phyloP scores from a whole-genome alignment of 2,888 invertebrate genomes.

The Trissoscelio sp. region DNA sequence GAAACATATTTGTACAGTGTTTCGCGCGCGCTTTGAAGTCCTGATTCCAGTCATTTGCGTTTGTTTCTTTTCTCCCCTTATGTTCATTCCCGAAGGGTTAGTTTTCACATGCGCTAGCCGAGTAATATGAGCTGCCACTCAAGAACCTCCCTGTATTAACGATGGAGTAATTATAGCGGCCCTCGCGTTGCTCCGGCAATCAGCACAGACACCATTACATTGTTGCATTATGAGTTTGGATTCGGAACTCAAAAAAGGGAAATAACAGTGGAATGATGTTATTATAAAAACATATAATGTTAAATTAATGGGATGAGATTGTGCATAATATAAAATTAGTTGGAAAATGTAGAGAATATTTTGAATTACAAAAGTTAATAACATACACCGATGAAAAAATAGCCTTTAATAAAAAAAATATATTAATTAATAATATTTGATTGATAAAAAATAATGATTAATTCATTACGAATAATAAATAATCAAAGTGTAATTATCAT shows the following conservation, averaged over 20 bases:
- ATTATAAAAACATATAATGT: slow-evolving; percentile 6
- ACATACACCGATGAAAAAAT: too few relatives aligned
- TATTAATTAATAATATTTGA: too few relatives aligned
- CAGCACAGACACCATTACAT: slow-evolving; percentile 37
- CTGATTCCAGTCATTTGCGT: slow-evolving; percentile 33
- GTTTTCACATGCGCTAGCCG: slow-evolving; percentile 81
- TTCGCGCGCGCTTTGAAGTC: slow-evolving; percentile 24
- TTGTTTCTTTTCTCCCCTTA: slow-evolving; percentile 28
- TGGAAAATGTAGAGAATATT: too few relatives aligned
- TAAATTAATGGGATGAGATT: not conserved
- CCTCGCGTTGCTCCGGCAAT: slow-evolving; percentile 66
- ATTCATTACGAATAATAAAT: too few relatives aligned
- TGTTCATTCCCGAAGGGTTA: slow-evolving; percentile 76
- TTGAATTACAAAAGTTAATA: too few relatives aligned
- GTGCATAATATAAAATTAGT: too few relatives aligned
- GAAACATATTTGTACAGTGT: slow-evolving; percentile 14
- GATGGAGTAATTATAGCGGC: slow-evolving; percentile 80
- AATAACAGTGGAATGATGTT: slow-evolving; percentile 6
- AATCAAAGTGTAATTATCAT: too few relatives aligned
- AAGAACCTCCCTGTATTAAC: slow-evolving; percentile 80
- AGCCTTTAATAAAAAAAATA: too few relatives aligned
- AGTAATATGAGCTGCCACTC: slow-evolving; percentile 82
- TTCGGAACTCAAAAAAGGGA: slow-evolving; percentile 10
- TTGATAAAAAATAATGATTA: not conserved
- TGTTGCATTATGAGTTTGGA: slow-evolving; percentile 23